phyloP scores from a whole-genome alignment of 1,140 invertebrate species.

The Phortica variegata region DNA sequence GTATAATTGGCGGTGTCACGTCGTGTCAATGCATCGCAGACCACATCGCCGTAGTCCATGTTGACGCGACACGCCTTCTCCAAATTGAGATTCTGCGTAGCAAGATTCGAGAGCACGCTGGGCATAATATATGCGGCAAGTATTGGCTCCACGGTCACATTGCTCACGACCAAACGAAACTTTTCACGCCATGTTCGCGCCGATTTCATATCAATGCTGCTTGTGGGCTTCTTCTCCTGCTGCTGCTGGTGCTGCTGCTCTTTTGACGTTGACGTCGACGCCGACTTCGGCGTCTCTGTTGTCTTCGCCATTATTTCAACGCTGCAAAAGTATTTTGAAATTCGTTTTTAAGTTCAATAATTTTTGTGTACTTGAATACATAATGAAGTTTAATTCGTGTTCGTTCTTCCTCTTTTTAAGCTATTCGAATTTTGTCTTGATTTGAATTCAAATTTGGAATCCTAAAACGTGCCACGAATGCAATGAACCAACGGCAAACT shows the following conservation, averaged over 20 bases:
- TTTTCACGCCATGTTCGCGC: constrained; percentile 59
- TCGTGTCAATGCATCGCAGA: constrained; percentile 71
- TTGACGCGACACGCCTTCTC: constrained; percentile 84
- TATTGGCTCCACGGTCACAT: constrained; percentile 79
- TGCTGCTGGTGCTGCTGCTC: no score
- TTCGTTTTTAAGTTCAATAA: no score
- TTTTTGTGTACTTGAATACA: no score
- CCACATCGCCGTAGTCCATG: constrained; percentile 66
- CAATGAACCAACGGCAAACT: no score
- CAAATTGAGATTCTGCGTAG: constrained; percentile 78
- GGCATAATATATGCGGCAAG: constrained; percentile 78
- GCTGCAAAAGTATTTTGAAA: not conserved
- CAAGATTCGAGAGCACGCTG: constrained; percentile 72
- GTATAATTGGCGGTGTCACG: constrained; percentile 72
- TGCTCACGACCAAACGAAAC: constrained; percentile 60
- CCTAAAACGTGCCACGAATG: no score
- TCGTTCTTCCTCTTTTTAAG: no score
- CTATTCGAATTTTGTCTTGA: no score
- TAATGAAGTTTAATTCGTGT: no score
- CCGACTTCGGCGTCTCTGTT: not conserved
- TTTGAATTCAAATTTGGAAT: no score
- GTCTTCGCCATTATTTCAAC: constrained; percentile 1
- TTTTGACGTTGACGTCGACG: not conserved
- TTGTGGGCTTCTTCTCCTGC: no score
- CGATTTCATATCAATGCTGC: not conserved